Conservation (phyloP, 2,113 vertebrate genomes). For the Apistogramma diplotaenia region DNA sequence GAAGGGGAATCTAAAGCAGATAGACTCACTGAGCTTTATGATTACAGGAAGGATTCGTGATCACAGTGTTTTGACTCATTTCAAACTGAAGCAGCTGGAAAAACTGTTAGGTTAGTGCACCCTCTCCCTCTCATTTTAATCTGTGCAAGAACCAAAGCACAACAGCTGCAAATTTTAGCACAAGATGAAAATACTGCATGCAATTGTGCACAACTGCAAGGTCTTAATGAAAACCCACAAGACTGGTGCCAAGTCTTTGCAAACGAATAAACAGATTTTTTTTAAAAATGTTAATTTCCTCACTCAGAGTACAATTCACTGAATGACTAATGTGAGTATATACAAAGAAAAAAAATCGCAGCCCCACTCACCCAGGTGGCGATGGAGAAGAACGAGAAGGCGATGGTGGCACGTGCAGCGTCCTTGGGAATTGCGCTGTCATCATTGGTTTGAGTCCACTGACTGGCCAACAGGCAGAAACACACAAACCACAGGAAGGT, state of each 20-base stretch:
- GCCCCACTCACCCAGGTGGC: constrained; percentile 86
- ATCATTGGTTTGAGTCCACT: constrained; percentile 66
- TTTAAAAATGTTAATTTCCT: not conserved
- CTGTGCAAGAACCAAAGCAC: no score
- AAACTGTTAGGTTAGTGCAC: no score
- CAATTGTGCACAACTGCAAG: not conserved
- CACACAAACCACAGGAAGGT: constrained; percentile 91
- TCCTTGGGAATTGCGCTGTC: constrained; percentile 47
- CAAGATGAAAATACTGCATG: not conserved
- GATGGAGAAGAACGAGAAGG: constrained; percentile 94
- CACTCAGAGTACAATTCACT: not conserved
- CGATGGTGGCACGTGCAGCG: constrained; percentile 81
- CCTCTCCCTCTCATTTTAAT: no score
- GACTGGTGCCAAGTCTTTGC: fast-evolving
- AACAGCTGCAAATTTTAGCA: not conserved
- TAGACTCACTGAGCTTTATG: no score
- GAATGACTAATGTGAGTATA: no score
- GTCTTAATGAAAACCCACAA: not conserved
- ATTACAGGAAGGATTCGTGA: no score
- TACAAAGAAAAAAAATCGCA: not conserved
- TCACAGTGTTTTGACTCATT: no score
- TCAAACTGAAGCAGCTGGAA: no score
- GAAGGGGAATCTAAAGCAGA: no score
- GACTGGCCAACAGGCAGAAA: constrained; percentile 88
- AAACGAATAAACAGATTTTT: not conserved